phyloP scores from a whole-genome alignment of 35 echinoderm and acorn worm species.

The Apostichopus parvimensis region DNA sequence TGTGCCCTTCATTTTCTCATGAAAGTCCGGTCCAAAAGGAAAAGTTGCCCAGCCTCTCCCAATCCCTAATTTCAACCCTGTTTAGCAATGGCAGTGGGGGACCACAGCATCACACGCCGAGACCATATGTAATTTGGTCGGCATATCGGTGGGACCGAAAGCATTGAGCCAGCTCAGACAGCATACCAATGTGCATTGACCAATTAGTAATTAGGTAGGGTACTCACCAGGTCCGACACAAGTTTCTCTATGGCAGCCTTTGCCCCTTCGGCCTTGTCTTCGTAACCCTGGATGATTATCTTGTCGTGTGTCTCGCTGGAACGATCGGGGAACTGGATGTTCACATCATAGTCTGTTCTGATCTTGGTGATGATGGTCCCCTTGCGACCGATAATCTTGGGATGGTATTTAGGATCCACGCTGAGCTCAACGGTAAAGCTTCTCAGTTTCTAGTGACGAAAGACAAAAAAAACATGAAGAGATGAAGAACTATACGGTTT shows the following conservation, averaged over 20 bases:
- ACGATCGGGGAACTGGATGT: conserved; percentile 91
- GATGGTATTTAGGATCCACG: conserved; percentile 85
- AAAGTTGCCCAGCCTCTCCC: too few relatives aligned
- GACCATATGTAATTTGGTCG: too few relatives aligned
- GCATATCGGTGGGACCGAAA: too few relatives aligned
- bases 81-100: too few relatives aligned
- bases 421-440: conserved; percentile 63
- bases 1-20: too few relatives aligned
- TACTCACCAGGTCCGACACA: conserved; percentile 88
- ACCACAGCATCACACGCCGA: too few relatives aligned
- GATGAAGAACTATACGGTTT: too few relatives aligned
- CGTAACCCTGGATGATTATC: conserved; percentile 83
- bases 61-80: too few relatives aligned
- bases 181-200: too few relatives aligned
- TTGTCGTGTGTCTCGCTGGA: conserved; percentile 57
- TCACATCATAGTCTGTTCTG: conserved; percentile 79
- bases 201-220: not conserved
- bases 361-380: conserved; percentile 89
- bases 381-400: conserved; percentile 98
- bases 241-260: conserved; percentile 84
- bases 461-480: not conserved
- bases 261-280: conserved; percentile 72
- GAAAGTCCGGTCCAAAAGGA: too few relatives aligned
- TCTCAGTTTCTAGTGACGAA: conserved; percentile 60
- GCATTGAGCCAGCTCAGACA: too few relatives aligned